phyloP scores from a whole-genome alignment of 2,797 vertebrate species.

The Tympanoctomys barrerae region DNA sequence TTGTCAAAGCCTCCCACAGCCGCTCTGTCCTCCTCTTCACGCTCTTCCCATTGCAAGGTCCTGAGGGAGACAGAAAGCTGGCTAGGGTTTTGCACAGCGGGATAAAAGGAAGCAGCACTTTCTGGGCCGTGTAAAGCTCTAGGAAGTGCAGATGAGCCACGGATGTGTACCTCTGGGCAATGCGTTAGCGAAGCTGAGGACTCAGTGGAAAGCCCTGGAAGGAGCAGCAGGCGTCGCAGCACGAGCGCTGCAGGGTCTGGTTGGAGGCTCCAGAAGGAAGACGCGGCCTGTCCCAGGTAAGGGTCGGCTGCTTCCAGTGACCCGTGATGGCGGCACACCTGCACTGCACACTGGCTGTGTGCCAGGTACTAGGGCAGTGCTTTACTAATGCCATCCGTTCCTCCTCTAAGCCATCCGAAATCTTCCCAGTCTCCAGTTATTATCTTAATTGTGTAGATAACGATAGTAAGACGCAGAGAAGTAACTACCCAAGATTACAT shows the following conservation, averaged over 20 bases:
- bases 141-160: neutral
- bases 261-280: neutral
- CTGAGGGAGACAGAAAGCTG: neutral
- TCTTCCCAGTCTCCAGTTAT: neutral
- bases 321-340: neutral
- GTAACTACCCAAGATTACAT: neutral
- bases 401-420: neutral
- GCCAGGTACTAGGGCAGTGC: neutral
- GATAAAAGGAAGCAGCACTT: neutral
- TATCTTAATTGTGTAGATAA: neutral
- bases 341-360: neutral
- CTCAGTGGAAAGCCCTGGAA: neutral
- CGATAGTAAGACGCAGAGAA: neutral
- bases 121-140: neutral
- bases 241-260: neutral
- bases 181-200: neutral
- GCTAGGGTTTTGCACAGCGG: neutral
- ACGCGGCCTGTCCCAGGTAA: neutral
- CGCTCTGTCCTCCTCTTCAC: neutral
- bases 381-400: neutral
- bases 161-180: neutral
- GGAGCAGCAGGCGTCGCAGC: neutral
- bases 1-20: conserved; percentile 31
- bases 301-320: neutral
- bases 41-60: neutral